Evolutionary conservation across 2,888 invertebrate genomes (phyloP), one percentile per base, ranked within the genome.

Genomic region (Diachrysia chrysitis): DNA sequence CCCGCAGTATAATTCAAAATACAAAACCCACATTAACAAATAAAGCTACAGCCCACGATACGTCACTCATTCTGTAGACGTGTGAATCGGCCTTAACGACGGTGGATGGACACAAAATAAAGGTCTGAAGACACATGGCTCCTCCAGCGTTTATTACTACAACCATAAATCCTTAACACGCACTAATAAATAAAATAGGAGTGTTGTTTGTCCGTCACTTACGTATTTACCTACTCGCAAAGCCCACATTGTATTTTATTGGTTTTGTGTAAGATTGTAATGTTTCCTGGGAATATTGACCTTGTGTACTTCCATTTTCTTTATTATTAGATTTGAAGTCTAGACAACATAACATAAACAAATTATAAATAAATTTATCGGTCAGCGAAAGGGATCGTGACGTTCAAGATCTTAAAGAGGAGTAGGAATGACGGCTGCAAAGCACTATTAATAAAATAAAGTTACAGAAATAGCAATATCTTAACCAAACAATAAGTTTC

Each of bases 81-180:
- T 66, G 58, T 79, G 79, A 75, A 77, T 79, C 58, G 63, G 21
- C 65, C 69, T 60, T 69, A 57, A 63, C 57, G 19, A 58, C 2
- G 14, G 6, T 56, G 12, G 35, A 54, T 19, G 12, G 16, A 51
- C 58, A 51, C 58, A 63, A 74, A 76, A 78, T 63, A 78, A 78
- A 78, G 46, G 59, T 74, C 48, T 23, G 0, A 63, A 60, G 71
- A 78, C 14, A 32, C 48, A 73, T 54, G 19, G 66, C 51, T 62
- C 56, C 61, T 62, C 66, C 32, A 73, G 48, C 42, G 25, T 2
- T 29, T 32, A 2, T 17, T 74, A 66, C 42, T 60, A 60, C 14
- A 35, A 48, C 66, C 19, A 76, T 78, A 76, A 76, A 76, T 76
- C 37, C n/a, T 19, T 12, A 23, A 46, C 66, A 78, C 37, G 57